Evolutionary conservation across 2,888 invertebrate genomes (phyloP), one percentile per base, ranked within the genome.

Genomic region (Aphelenchoides bicaudatus): DNA sequence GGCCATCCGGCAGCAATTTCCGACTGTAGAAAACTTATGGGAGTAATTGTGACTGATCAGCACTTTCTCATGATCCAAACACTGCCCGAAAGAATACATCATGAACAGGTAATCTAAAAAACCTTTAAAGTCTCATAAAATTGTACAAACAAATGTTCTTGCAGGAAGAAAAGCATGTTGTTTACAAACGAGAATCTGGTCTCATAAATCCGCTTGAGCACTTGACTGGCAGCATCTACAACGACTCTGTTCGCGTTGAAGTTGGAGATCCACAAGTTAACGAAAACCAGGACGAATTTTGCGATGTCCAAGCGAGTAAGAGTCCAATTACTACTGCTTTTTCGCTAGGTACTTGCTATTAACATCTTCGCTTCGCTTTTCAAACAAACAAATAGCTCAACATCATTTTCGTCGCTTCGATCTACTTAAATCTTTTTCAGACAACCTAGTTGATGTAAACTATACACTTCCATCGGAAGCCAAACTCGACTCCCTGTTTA

Each of bases 31-130:
- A 62, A 67, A 38, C 59, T 77, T 50, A 72, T 70, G 70, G 78
- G 75, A 21, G 67, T 72, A 19, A 66, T 78, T 39, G 70, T 75
- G 28, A 68, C 74, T 59, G 65, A 73, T 43, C 70, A 76, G 52
- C 75, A 78, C 55, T 78, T 78, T 61, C 66, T 78, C 37, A 66
- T 78, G 37, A 59, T 78, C 4, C 75, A 76, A 57, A 75, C 78
- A 10, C 43, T 78, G 16, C 78, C 78, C 4, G 48, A 61, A 6
- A 27, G 74, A 43, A 27, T 68, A 10, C 29, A 43, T 48, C n/a
- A 52, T 16, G 58, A 59, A 37, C 51, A 62, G 19, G 62, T 64
- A 16, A 25, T 28, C 16, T 66, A 48, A 16, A 13, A 25, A 39
- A 30, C 25, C 13, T 5, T 5, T 27, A 30, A 39, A 39, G 37